phyloP scores from a whole-genome alignment of 2,888 invertebrate species.

The Perizoma flavofasciatum region DNA sequence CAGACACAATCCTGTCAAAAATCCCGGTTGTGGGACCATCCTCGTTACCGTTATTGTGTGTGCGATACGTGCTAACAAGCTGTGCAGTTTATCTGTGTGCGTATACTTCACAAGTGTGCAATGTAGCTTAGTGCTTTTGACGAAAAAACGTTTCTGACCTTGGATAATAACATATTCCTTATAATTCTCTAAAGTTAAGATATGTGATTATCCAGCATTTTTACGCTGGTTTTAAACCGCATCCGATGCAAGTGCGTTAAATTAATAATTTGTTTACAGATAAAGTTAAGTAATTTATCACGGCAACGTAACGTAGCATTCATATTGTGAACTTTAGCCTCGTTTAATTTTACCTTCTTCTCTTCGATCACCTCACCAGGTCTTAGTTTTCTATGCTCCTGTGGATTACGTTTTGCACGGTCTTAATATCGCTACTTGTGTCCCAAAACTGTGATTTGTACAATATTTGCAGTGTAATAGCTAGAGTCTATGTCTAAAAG shows the following conservation, averaged over 20 bases:
- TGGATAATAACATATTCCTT: conserved; percentile 66
- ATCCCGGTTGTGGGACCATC: conserved; percentile 49
- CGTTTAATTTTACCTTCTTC: conserved; percentile 91
- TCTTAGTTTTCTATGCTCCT: conserved; percentile 96
- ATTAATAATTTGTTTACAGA: conserved; percentile 61
- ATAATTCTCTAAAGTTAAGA: conserved; percentile 20
- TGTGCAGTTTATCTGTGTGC: conserved; percentile 79
- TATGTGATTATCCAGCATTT: conserved; percentile 69
- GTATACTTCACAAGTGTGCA: conserved; percentile 76
- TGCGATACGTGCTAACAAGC: conserved; percentile 80
- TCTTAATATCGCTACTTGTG: conserved; percentile 73
- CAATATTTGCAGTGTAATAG: conserved; percentile 57
- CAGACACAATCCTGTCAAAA: conserved; percentile 57
- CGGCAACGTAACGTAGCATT: conserved; percentile 81
- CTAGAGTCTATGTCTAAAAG: conserved; percentile 67
- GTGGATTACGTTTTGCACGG: conserved; percentile 81
- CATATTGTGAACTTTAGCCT: conserved; percentile 69
- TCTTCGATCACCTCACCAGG: conserved; percentile 97
- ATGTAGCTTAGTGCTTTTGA: conserved; percentile 73
- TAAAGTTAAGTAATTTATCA: conserved; percentile 76
- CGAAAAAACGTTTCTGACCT: conserved; percentile 64
- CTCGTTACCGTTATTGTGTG: conserved; percentile 68
- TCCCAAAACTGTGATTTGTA: conserved; percentile 54
- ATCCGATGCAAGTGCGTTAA: conserved; percentile 77
- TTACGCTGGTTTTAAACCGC: conserved; percentile 62